Percentiles rank a stretch among this genome's conserved stretches.
Conservation (phyloP, 2,888 invertebrate genomes). For the Ennomos erosarius region DNA sequence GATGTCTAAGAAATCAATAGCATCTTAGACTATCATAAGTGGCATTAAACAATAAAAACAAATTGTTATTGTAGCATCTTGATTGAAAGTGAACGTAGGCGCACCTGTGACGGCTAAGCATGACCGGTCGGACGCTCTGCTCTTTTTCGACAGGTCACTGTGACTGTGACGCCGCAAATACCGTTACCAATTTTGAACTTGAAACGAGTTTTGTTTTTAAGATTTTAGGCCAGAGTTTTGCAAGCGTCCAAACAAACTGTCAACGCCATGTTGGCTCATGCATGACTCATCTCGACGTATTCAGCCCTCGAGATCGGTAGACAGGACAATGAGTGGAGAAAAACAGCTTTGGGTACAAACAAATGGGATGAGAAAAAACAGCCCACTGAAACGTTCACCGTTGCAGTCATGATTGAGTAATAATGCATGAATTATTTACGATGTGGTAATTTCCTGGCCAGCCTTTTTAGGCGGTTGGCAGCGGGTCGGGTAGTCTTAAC, state of each 20-base stretch:
- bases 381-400: constrained; percentile 68
- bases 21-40: constrained; percentile 42
- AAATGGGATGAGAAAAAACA: constrained; percentile 61
- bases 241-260: constrained; percentile 39
- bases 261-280: constrained; percentile 28
- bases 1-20: constrained; percentile 17
- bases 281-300: constrained; percentile 31
- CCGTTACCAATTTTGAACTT: constrained; percentile 65
- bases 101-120: constrained; percentile 71
- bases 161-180: constrained; percentile 59
- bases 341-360: constrained; percentile 56
- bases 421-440: constrained; percentile 83
- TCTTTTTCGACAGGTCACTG: constrained; percentile 72
- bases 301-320: constrained; percentile 38
- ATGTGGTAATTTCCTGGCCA: constrained; percentile 71
- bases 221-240: constrained; percentile 28
- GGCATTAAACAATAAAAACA: constrained; percentile 52
- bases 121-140: constrained; percentile 66
- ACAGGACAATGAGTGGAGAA: constrained; percentile 70
- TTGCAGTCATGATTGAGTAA: constrained; percentile 79
- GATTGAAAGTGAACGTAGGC: constrained; percentile 78
- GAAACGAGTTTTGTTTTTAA: constrained; percentile 44
- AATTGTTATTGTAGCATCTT: constrained; percentile 62
- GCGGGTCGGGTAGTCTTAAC: constrained; percentile 49
- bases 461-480: constrained; percentile 67